These are phyloP conservation scores for Clarias macrocephalus DNA, from an alignment of 2,113 vertebrate species.

Conservation along the genomic window DNA sequence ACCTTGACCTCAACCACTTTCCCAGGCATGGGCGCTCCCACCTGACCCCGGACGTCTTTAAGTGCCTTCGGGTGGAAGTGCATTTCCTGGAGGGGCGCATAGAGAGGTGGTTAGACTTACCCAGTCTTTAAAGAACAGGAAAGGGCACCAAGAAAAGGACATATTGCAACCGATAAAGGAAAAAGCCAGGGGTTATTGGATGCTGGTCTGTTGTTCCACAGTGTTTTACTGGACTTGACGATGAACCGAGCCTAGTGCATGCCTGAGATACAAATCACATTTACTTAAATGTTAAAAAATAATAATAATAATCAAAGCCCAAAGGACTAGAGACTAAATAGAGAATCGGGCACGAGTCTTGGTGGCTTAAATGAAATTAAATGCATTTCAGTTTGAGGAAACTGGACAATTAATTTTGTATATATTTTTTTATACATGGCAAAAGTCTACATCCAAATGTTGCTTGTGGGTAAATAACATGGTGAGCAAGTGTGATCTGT, in stretches of 20 bases:
- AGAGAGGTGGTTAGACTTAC: neutral
- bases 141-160: neutral
- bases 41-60: constrained; percentile 88
- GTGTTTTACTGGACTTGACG: neutral
- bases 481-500: too few species aligned
- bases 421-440: too few species aligned
- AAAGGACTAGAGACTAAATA: neutral
- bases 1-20: constrained; percentile 90
- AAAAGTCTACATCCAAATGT: too few species aligned
- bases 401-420: too few species aligned
- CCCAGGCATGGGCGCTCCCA: constrained; percentile 92
- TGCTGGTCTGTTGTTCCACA: neutral
- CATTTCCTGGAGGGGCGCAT: constrained; percentile 78
- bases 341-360: neutral
- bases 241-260: neutral
- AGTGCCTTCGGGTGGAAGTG: constrained; percentile 92
- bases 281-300: too few species aligned
- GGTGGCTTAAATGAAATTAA: neutral
- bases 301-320: too few species aligned
- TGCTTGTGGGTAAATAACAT: neutral
- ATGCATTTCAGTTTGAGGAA: neutral
- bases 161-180: neutral
- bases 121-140: neutral
- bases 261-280: neutral
- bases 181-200: neutral